A percentile compares a stretch with the other conserved stretches of the same genome.
Conservation (phyloP, 2,797 vertebrate genomes). For the Phrynocephalus guinanensis region DNA sequence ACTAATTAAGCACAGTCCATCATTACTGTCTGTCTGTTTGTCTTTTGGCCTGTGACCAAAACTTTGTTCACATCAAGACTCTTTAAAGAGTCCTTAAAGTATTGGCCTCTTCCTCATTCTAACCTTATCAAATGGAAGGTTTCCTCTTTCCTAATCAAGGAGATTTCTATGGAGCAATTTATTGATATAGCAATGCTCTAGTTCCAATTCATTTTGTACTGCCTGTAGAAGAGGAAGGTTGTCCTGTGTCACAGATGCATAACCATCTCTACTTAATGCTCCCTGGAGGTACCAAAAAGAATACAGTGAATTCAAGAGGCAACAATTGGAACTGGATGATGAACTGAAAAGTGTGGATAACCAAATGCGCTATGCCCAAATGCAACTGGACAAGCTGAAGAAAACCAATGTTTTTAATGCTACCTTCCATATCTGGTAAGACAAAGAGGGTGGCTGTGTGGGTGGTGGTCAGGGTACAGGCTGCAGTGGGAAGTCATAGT, state of each 20-base stretch:
- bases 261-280: constrained; percentile 28
- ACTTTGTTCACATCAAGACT: neutral
- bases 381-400: constrained; percentile 93
- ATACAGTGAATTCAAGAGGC: constrained; percentile 97
- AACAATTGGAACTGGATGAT: constrained; percentile 96
- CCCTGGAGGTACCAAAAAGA: constrained; percentile 92
- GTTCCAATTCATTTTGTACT: neutral
- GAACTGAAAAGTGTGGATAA: constrained; percentile 98
- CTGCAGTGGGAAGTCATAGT: neutral
- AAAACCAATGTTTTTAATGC: constrained; percentile 99
- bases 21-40: neutral
- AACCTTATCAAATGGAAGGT: neutral
- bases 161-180: neutral
- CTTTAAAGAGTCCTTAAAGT: neutral
- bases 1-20: neutral
- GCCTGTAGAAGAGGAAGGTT: neutral
- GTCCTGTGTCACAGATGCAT: neutral
- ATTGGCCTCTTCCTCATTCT: neutral
- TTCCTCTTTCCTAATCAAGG: neutral
- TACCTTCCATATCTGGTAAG: constrained; percentile 97
- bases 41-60: neutral
- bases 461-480: too few species aligned
- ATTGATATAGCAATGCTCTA: neutral
- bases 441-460: neutral
- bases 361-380: constrained; percentile 97